Conservation (phyloP, 2,113 vertebrate species). For the Coturnix japonica region DNA sequence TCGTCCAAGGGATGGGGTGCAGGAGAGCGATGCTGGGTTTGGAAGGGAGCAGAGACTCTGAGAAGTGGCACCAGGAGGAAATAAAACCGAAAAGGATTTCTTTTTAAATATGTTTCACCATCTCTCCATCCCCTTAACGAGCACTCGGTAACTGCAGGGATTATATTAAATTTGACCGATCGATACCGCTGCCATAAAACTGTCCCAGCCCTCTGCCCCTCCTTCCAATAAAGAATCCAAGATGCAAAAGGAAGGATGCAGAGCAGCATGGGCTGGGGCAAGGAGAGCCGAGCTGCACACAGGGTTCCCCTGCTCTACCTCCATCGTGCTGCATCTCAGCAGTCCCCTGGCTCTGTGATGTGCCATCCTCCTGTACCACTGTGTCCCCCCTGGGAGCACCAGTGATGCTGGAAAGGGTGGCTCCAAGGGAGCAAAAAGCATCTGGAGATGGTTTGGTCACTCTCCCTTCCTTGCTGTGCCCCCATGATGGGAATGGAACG, state of each 20-base stretch:
- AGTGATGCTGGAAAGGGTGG: not conserved
- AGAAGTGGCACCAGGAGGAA: not conserved
- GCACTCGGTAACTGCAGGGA: constrained; percentile 68
- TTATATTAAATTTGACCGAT: constrained; percentile 76
- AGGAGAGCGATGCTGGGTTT: not conserved
- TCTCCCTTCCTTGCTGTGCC: not conserved
- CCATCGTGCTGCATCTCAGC: too few relatives aligned
- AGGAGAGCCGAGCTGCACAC: not conserved
- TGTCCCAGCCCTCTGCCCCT: constrained; percentile 70
- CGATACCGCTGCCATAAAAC: constrained; percentile 72
- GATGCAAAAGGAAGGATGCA: constrained; percentile 22
- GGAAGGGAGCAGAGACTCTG: not conserved
- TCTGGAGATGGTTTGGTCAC: not conserved
- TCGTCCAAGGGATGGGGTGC: not conserved
- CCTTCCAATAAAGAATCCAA: constrained; percentile 72
- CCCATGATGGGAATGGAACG: not conserved
- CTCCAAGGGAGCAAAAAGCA: not conserved
- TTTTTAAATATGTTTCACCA: constrained; percentile 15
- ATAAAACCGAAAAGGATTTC: constrained; percentile 54
- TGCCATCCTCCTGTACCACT: not conserved
- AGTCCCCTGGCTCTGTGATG: not conserved
- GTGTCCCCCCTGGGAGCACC: not conserved
- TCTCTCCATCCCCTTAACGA: constrained; percentile 61
- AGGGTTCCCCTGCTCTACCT: too few relatives aligned
- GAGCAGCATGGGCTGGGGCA: not conserved